These are phyloP conservation scores for Antennarius maculatus DNA, from an alignment of 2,797 vertebrate species.

Conservation along the genomic window DNA sequence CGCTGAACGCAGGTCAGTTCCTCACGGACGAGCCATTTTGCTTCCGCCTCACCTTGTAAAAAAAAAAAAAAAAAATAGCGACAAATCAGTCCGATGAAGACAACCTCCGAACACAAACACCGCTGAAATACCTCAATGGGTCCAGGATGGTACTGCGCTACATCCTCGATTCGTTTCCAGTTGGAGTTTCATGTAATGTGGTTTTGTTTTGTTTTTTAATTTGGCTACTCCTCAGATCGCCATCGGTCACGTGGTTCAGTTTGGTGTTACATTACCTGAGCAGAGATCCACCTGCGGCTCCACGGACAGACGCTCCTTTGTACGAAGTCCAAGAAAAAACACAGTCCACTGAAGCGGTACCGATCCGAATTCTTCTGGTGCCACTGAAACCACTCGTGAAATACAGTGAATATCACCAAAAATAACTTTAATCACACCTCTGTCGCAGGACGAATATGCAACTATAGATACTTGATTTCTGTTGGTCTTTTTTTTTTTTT, in stretches of 20 bases:
- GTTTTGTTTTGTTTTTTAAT: constrained; percentile 19
- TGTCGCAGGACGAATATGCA: not conserved
- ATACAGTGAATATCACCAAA: not conserved
- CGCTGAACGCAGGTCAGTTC: constrained; percentile 47
- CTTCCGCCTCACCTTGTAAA: constrained; percentile 78
- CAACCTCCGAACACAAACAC: not conserved
- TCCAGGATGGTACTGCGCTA: not conserved
- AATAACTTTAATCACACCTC: not conserved
- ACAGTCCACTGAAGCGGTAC: constrained; percentile 52
- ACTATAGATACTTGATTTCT: not conserved
- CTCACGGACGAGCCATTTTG: constrained; percentile 27
- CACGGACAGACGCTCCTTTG: constrained; percentile 79
- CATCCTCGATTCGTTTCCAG: constrained; percentile 23
- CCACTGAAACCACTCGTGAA: constrained; percentile 5
- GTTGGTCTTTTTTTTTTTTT: not conserved
- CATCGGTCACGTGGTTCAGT: constrained; percentile 80
- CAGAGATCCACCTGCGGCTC: constrained; percentile 75
- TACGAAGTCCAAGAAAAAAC: constrained; percentile 46
- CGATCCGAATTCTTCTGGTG: constrained; percentile 15
- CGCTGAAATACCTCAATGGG: not conserved
- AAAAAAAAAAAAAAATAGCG: constrained; percentile 38
- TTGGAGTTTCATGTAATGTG: constrained; percentile 66
- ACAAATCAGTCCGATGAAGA: constrained; percentile 2
- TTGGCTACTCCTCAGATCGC: constrained; percentile 58
- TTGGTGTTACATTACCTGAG: constrained; percentile 84